Evolutionary conservation across 2,888 invertebrate genomes (phyloP).

Genomic region (Tridacna gigas): DNA sequence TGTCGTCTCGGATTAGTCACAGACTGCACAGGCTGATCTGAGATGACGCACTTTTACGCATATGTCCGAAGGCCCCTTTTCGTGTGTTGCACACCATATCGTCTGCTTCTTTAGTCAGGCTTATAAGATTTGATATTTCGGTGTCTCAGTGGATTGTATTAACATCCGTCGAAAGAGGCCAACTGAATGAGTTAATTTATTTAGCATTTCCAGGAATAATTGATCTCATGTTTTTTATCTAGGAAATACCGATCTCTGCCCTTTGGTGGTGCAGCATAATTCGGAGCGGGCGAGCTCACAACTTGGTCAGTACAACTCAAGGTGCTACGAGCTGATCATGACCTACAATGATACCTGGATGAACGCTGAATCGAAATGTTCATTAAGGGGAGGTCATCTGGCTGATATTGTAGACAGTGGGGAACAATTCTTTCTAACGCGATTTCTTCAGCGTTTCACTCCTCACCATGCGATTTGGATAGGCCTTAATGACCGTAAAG

Average conservation of each 20-base stretch:
- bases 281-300: neutral
- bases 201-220: no score
- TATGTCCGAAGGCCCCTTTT: no score
- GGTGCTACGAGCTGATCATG: slow-evolving; percentile 8
- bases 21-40: no score
- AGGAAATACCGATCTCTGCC: slow-evolving; percentile 14
- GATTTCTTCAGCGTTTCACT: slow-evolving; percentile 10
- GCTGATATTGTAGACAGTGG: slow-evolving; percentile 16
- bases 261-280: neutral
- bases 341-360: slow-evolving; percentile 3
- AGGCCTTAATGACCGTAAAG: slow-evolving; percentile 17
- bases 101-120: no score
- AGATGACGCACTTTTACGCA: no score
- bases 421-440: slow-evolving; percentile 20
- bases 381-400: slow-evolving; percentile 21
- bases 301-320: slow-evolving; percentile 1
- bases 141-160: neutral
- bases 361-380: slow-evolving; percentile 1
- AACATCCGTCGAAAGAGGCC: neutral
- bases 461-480: slow-evolving; percentile 30
- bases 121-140: no score
- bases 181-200: no score
- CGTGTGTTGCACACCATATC: no score
- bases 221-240: neutral
- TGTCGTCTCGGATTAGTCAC: no score